Base-by-base conservation (phyloP, 2,888 invertebrate genomes). In the Leptinotarsa rubiginosa region DNA sequence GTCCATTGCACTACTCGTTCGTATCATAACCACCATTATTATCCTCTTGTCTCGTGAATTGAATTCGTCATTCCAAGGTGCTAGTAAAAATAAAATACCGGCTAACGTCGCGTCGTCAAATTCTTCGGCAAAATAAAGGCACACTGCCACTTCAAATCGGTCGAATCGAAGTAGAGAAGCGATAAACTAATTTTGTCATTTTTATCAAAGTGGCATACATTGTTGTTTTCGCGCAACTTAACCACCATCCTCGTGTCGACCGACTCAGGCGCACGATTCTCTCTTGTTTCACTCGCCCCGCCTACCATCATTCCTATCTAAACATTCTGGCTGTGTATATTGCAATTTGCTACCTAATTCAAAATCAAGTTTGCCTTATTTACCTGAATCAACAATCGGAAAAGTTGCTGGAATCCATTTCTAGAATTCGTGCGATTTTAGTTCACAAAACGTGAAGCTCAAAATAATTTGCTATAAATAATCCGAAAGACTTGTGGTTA, bases 201-300 rank as follows among this genome's bases (percentile, higher is more conserved):
- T 62, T 18, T 41, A 62, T 41, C 62, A 62, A 62, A 41, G 41
- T 62, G 31, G 31, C n/a, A 15, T 22, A 25, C 47, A 56, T 71
- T 73, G 72, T 77, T 74, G 73, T 79, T 79, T 80, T 83, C 83
- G 84, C 84, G 85, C 84, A 85, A 84, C 83, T 83, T 82, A 78
- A 80, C 80, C 78, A 70, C 77, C 78, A 79, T 81, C 84, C 83
- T 83, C 83, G 83, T 83, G 83, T 83, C 41, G 31, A 20, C 50
- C 79, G 82, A 82, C 83, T 83, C 83, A 81, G 79, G 85, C 85
- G 86, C 86, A 85, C 82, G 83, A 80, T 72, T 31, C 79, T 79
- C 79, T 83, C 81, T 81, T 80, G 80, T 81, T 78, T 80, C 79
- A 72, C 74, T 81, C 75, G 79, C 81, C 75, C 84, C 83, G 82